Evolutionary conservation across 1,140 invertebrate species (phyloP).

Genomic region (Panagrolaimus sp.): DNA sequence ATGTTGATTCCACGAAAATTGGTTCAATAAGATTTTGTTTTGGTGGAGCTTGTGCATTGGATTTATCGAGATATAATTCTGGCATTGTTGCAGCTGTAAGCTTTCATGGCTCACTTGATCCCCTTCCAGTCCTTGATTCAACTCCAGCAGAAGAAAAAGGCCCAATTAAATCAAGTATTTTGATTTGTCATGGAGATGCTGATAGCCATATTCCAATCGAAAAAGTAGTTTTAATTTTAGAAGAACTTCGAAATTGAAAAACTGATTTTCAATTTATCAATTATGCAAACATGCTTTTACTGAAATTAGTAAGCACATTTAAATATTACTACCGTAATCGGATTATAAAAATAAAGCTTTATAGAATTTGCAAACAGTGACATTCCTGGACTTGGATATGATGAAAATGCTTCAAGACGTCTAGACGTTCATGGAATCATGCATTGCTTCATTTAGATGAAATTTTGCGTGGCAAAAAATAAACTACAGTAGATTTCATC

Average conservation of each 20-base stretch:
- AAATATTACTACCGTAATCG: no score
- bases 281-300: conserved; percentile 48
- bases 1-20: conserved; percentile 43
- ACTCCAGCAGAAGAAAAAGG: conserved; percentile 20
- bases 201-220: conserved; percentile 34
- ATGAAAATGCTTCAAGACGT: no score
- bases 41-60: conserved; percentile 51
- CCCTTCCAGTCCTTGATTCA: conserved; percentile 31
- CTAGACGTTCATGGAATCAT: no score
- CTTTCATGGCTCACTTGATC: conserved; percentile 43
- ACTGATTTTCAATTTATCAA: conserved; percentile 45
- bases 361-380: no score
- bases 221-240: conserved; percentile 33
- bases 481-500: no score
- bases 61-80: conserved; percentile 42
- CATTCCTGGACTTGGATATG: no score
- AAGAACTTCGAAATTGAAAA: conserved; percentile 42
- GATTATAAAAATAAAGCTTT: no score
- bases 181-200: conserved; percentile 51
- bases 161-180: conserved; percentile 29
- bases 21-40: conserved; percentile 52
- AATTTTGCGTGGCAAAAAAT: no score
- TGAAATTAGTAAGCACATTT: neutral
- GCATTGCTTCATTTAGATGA: no score
- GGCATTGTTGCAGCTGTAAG: conserved; percentile 45